These are phyloP conservation scores for Thecocarcelia acutangulata DNA, from an alignment of 2,888 invertebrate species.

Conservation along the genomic window DNA sequence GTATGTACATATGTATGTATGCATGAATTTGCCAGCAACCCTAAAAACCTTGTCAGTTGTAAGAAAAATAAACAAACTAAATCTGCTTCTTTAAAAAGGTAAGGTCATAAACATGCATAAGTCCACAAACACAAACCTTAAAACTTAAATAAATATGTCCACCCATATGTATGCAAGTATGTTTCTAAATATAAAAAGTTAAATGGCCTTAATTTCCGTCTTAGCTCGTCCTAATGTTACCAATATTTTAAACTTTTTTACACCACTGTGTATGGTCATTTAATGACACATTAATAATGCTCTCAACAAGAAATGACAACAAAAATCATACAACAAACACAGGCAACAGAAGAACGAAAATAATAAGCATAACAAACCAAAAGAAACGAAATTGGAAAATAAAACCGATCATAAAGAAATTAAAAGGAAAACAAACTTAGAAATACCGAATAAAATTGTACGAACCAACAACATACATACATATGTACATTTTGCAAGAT, in stretches of 20 bases:
- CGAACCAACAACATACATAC: not conserved
- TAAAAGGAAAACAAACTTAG: conserved; percentile 46
- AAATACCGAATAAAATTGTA: conserved; percentile 54
- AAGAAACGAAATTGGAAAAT: conserved; percentile 20
- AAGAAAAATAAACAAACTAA: not conserved
- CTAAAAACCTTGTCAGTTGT: not conserved
- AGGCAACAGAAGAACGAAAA: conserved; percentile 46
- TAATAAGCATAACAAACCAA: conserved; percentile 27
- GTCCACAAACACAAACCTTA: too few species aligned
- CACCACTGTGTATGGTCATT: conserved; percentile 50
- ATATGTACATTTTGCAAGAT: too few species aligned
- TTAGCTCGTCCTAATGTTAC: not conserved
- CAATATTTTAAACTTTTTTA: conserved; percentile 8
- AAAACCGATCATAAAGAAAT: conserved; percentile 21
- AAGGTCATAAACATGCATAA: too few species aligned
- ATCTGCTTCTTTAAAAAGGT: too few species aligned
- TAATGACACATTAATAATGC: conserved; percentile 37
- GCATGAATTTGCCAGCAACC: not conserved
- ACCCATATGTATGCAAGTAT: too few species aligned
- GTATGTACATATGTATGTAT: not conserved
- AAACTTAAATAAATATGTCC: too few species aligned
- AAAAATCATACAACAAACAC: conserved; percentile 43
- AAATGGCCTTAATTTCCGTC: not conserved
- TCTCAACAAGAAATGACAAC: conserved; percentile 60
- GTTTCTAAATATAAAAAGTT: too few species aligned